Conservation (phyloP, 2,888 invertebrate species). For the Rhopalosiphum nymphaeae region DNA sequence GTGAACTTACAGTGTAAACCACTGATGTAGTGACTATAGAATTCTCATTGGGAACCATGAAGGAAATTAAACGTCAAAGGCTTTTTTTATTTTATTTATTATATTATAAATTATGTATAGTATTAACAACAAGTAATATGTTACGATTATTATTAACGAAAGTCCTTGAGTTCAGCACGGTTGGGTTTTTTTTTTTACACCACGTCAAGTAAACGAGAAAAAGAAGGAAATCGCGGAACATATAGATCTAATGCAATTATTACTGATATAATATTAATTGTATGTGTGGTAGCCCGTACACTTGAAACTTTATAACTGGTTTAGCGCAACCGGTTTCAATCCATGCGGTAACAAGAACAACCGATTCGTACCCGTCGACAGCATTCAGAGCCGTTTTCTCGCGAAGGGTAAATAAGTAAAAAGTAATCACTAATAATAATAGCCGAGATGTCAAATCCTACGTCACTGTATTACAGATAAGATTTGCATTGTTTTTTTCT, state of each 20-base stretch:
- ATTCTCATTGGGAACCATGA: not conserved
- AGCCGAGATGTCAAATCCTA: not conserved
- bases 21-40: not conserved
- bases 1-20: not conserved
- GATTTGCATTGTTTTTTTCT: not conserved
- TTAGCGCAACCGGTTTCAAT: conserved; percentile 24
- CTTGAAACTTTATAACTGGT: conserved; percentile 16
- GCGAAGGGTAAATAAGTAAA: not conserved
- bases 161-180: not conserved
- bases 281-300: not conserved
- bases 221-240: not conserved
- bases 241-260: not conserved
- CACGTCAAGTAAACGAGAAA: not conserved
- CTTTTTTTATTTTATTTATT: not conserved
- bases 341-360: not conserved
- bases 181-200: not conserved
- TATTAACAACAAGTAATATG: not conserved
- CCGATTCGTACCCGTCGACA: not conserved
- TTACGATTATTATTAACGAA: not conserved
- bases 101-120: not conserved
- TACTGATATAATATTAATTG: not conserved
- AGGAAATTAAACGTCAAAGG: not conserved
- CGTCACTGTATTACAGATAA: not conserved
- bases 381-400: not conserved
- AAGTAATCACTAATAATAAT: not conserved